Conservation (phyloP, 2,888 invertebrate genomes). For the Phortica okadai region DNA sequence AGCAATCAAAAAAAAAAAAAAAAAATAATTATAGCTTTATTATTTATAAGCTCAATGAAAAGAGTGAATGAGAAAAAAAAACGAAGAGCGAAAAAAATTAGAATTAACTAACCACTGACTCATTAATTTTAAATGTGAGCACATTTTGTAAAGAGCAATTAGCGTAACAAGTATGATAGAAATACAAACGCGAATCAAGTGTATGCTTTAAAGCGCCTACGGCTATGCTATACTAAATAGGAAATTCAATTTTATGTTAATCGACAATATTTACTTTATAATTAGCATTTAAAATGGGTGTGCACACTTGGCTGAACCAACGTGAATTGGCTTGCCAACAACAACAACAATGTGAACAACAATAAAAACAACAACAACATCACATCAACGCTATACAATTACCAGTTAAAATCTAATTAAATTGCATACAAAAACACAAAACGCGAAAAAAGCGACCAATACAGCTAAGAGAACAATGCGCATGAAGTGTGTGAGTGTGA, state of each 20-base stretch:
- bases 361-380: conserved; percentile 39
- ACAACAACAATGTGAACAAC: conserved; percentile 31
- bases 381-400: conserved; percentile 47
- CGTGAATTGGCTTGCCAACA: too few relatives aligned
- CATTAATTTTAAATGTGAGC: too few relatives aligned
- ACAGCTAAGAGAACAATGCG: conserved; percentile 40
- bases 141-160: too few relatives aligned
- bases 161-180: too few relatives aligned
- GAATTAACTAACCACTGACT: too few relatives aligned
- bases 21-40: too few relatives aligned
- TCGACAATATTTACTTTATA: conserved; percentile 55
- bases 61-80: too few relatives aligned
- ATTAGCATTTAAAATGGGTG: conserved; percentile 51
- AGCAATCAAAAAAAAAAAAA: too few relatives aligned
- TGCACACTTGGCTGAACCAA: not conserved
- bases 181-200: too few relatives aligned
- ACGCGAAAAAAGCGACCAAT: conserved; percentile 5
- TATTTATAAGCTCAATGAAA: too few relatives aligned
- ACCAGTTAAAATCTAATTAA: conserved; percentile 68
- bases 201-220: too few relatives aligned
- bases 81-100: too few relatives aligned
- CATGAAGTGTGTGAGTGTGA: conserved; percentile 38
- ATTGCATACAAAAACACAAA: conserved; percentile 44
- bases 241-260: conserved; percentile 60
- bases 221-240: conserved; percentile 35